A percentile compares a stretch with the other conserved stretches of the same genome.
Evolutionary conservation across 2,113 vertebrate species (phyloP).

Genomic region (Cottus gobio): DNA sequence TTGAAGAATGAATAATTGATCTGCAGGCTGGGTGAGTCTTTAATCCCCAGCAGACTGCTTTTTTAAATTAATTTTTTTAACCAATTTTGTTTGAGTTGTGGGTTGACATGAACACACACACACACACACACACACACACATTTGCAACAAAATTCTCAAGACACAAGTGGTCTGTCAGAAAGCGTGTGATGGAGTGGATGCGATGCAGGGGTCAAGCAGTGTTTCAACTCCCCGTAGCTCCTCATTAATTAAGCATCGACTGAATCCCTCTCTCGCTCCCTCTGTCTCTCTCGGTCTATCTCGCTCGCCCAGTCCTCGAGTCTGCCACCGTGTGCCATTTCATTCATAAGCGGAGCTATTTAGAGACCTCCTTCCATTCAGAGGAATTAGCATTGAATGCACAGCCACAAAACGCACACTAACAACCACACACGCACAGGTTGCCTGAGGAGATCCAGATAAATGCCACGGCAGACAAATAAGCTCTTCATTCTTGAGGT

Average conservation of each 20-base stretch:
- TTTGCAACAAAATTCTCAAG: not conserved
- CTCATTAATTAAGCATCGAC: conserved; percentile 58
- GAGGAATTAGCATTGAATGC: conserved; percentile 32
- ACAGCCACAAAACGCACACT: not conserved
- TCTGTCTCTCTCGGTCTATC: not conserved
- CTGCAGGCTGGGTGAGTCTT: conserved; percentile 17
- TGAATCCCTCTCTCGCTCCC: conserved; percentile 6
- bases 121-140: not conserved
- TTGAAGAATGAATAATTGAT: conserved; percentile 60
- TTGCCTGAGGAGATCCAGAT: conserved; percentile 22
- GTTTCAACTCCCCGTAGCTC: conserved; percentile 45
- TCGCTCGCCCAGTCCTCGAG: conserved; percentile 12
- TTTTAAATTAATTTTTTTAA: not conserved
- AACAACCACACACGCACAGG: not conserved
- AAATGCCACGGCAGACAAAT: conserved; percentile 55
- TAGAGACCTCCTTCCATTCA: conserved; percentile 34
- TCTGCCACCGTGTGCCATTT: conserved; percentile 36
- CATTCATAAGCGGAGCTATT: conserved; percentile 50
- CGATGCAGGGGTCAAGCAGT: conserved; percentile 40
- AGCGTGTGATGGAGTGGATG: not conserved
- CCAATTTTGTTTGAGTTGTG: not conserved
- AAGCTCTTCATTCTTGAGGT: not conserved
- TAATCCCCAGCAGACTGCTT: not conserved
- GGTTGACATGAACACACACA: not conserved
- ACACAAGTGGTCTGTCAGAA: not conserved